These are phyloP conservation scores for Carlito syrichta DNA, from an alignment of 2,113 vertebrate species.

Conservation along the genomic window DNA sequence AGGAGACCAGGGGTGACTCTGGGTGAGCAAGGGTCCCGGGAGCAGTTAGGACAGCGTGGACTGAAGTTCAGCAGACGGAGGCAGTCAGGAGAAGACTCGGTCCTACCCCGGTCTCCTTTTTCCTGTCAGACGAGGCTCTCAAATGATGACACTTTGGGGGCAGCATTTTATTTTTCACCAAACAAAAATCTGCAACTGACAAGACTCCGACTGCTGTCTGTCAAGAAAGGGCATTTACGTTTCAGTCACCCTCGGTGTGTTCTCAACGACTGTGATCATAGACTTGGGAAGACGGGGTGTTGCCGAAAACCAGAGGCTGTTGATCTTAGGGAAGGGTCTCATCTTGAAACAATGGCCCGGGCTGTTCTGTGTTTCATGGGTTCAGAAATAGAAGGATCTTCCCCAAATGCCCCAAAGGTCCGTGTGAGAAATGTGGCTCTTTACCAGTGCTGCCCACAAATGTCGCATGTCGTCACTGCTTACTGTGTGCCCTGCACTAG, in stretches of 20 bases:
- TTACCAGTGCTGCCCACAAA: background rate
- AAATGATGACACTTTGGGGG: background rate
- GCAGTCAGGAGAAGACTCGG: background rate
- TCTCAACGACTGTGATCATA: background rate
- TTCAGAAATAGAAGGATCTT: background rate
- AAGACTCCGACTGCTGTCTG: background rate
- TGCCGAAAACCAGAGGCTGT: background rate
- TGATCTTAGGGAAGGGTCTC: background rate
- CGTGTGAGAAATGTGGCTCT: background rate
- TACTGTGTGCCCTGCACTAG: background rate
- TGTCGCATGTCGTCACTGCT: no score
- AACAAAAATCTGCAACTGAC: background rate
- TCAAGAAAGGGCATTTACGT: constrained; percentile 24
- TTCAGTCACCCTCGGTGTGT: background rate
- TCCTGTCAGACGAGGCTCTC: background rate
- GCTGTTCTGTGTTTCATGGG: background rate
- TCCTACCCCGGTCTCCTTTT: background rate
- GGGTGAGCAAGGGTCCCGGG: background rate
- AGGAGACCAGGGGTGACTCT: background rate
- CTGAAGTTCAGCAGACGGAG: background rate
- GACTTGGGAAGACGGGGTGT: background rate
- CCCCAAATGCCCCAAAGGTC: background rate
- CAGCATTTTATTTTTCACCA: background rate
- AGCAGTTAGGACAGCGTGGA: background rate
- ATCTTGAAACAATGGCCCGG: background rate